Base-by-base conservation (phyloP, 1,140 invertebrate species). In the Coptotermes formosanus region DNA sequence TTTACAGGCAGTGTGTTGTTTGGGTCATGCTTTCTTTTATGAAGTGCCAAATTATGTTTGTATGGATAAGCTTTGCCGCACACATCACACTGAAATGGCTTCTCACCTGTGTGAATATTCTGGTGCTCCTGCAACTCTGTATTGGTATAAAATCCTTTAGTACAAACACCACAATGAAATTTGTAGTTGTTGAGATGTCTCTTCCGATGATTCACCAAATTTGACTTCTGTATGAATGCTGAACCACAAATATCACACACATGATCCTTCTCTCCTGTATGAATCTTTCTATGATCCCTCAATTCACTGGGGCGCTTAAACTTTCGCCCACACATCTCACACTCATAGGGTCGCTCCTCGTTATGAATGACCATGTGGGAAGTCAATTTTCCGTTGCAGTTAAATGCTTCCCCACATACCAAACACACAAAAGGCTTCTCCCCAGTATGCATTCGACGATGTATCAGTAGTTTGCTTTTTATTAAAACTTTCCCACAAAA, bases 21-120 rank as follows among this genome's bases (percentile, higher is more conserved):
- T 3, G 87, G 88, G 45, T 88, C 82, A 48, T 90, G 89, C 48
- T 87, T 87, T 75, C 87, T 88, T 69, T 87, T 84, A 85, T 92
- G 92, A 23, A 91, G 90, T 83, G 90, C 89, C 84, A 91, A 91
- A 85, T 89, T 90, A 85, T 89, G 88, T 8, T 89, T 89, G 4
- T 89, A 89, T 52, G 90, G 90, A 85, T 92, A 93, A 4, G 89
- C 89, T 9, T 91, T 90, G 21, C 94, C 94, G 90, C 96, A 97
- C 0, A 93, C 90, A 88, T 97, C 95, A 90, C 96, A 97, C 25
- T 92, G 92, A 89, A 96, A 95, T 0, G 95, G 95, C 88, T 95
- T 95, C 89, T 96, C 95, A 12, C 94, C 93, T 2, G 92, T 93
- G 81, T 92, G 91, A 14, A 91, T 90, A 85, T 92, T 92, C 87